A percentile compares a stretch with the other conserved stretches of the same genome.
These are phyloP conservation scores for Spheniscus humboldti DNA, from an alignment of 2,797 vertebrate genomes.

Conservation along the genomic window DNA sequence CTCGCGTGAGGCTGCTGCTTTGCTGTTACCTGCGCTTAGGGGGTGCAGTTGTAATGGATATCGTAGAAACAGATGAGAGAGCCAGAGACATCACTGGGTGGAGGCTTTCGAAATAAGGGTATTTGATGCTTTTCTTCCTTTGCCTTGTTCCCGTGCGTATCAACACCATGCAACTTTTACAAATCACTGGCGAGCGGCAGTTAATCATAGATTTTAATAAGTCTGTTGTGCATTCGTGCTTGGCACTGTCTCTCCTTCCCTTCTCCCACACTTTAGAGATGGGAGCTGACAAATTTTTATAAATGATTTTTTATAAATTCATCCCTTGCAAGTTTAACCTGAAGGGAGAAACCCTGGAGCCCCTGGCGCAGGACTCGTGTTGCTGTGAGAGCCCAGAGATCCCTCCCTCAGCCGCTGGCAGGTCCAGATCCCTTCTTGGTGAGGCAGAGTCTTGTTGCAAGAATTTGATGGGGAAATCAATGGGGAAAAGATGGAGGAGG, in stretches of 20 bases:
- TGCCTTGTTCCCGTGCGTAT: fast-evolving
- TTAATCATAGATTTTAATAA: not conserved
- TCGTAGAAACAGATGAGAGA: not conserved
- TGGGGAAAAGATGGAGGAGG: not conserved
- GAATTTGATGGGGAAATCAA: not conserved
- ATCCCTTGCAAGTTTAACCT: not conserved
- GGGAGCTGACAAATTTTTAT: not conserved
- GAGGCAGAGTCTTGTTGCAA: not conserved
- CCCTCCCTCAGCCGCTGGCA: not conserved
- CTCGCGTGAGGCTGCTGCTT: not conserved
- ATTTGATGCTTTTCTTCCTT: not conserved
- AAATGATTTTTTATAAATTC: not conserved
- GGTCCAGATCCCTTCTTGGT: not conserved
- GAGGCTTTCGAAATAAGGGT: not conserved
- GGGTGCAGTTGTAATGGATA: fast-evolving
- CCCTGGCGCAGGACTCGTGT: not conserved
- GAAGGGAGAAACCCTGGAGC: not conserved
- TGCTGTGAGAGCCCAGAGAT: not conserved
- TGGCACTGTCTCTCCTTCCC: not conserved
- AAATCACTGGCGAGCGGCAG: not conserved
- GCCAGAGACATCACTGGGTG: not conserved
- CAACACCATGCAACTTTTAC: not conserved
- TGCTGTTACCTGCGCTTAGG: not conserved
- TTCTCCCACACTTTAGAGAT: not conserved
- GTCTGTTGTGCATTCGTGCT: not conserved